Evolutionary conservation across 2,113 vertebrate species (phyloP), one percentile per base, ranked within the genome.

Genomic region (Corythornis madagascariensis): DNA sequence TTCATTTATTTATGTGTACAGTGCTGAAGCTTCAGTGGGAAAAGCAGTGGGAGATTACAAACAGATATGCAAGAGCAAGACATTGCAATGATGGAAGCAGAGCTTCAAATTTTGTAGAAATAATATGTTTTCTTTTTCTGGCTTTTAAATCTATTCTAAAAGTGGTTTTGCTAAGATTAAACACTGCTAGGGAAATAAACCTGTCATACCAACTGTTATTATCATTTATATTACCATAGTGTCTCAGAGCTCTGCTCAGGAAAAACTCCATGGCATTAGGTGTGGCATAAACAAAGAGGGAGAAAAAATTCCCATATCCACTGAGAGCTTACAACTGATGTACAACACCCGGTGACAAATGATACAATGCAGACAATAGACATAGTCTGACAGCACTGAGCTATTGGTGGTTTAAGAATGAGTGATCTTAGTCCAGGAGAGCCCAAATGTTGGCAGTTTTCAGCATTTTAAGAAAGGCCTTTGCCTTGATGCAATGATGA

Each of bases 151-250:
- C 9, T 57, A 57, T 74, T 91, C 93, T 71, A 64, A 89, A 90
- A 88, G 52, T 43, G 92, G 70, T 71, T 94, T 94, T 80, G 42
- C 60, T 89, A 76, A 88, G 91, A 92, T 84, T 73, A 85, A 74
- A 55, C 63, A 73, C 56, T 70, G 56, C 76, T 78, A 84, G 53
- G 59, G 84, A 91, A 92, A 83, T 84, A 88, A 95, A 91, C 40
- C 63, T 93, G 90, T 76, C 89, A 85, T 66, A 74, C 52, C 65
- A 83, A 78, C 53, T 81, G n/a, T 17, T 88, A 76, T 47, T 73
- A 90, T 81, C 43, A 56, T 90, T 94, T 86, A 40, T 60, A 86
- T 63, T 56, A 70, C 43, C 40, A 21, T 10, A 45, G 45, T 2
- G 10, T 43, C 61, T 42, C 50, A 31, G 21, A 80, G 48, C 10